These are phyloP conservation scores for Melitaea athalia DNA, from an alignment of 2,888 invertebrate species.

Conservation along the genomic window DNA sequence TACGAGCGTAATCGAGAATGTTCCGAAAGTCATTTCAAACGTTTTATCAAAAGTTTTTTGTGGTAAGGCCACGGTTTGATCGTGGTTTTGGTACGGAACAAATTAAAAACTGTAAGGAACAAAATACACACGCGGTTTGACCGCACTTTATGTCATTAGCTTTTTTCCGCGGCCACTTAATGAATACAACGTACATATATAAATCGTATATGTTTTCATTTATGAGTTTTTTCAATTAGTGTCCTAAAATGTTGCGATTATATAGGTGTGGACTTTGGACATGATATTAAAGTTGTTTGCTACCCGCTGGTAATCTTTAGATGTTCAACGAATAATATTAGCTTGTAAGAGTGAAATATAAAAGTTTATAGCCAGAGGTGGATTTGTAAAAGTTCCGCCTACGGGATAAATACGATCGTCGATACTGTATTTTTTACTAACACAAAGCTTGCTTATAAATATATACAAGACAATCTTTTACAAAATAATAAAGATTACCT, in stretches of 20 bases:
- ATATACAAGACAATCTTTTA: too few species aligned
- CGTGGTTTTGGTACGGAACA: slow-evolving; percentile 27
- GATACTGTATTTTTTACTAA: too few species aligned
- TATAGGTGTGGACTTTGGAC: background rate
- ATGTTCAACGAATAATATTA: too few species aligned
- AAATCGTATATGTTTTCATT: slow-evolving; percentile 3
- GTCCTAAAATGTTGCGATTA: background rate
- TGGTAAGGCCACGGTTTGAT: slow-evolving; percentile 26
- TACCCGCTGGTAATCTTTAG: background rate
- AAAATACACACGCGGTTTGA: slow-evolving; percentile 33
- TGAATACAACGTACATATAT: background rate
- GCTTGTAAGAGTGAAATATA: too few species aligned
- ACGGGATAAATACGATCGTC: too few species aligned
- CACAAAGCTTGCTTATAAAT: too few species aligned
- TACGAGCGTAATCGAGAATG: slow-evolving; percentile 2
- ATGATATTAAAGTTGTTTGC: background rate
- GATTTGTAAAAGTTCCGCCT: too few species aligned
- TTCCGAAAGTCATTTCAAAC: slow-evolving; percentile 30
- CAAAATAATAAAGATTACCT: too few species aligned
- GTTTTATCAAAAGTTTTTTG: slow-evolving; percentile 20
- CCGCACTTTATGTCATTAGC: slow-evolving; percentile 30
- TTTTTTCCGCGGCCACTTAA: slow-evolving; percentile 22
- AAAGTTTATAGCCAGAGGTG: too few species aligned
- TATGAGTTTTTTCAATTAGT: background rate
- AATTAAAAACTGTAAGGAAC: slow-evolving; percentile 31